phyloP scores from a whole-genome alignment of 2,888 invertebrate genomes.

The Orthosia cruda region DNA sequence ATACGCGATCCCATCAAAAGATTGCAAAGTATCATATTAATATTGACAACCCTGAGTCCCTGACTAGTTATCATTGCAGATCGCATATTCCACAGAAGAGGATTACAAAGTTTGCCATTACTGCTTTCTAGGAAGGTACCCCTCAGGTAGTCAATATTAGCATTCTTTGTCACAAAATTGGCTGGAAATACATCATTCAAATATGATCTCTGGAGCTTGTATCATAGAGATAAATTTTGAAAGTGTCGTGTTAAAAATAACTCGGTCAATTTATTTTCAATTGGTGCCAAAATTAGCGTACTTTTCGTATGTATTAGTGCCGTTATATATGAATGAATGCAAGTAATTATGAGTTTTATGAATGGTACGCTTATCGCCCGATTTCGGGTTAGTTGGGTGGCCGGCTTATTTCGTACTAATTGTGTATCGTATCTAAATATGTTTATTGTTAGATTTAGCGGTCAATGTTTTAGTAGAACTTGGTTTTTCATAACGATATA shows the following conservation, averaged over 20 bases:
- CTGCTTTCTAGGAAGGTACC: constrained; percentile 89
- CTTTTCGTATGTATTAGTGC: constrained; percentile 74
- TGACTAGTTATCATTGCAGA: constrained; percentile 85
- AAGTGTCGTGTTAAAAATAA: constrained; percentile 33
- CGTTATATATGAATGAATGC: constrained; percentile 80
- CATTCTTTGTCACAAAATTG: constrained; percentile 81
- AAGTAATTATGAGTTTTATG: constrained; percentile 75
- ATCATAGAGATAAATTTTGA: constrained; percentile 50
- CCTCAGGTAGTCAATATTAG: constrained; percentile 84
- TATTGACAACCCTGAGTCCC: constrained; percentile 85
- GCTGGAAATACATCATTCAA: constrained; percentile 46
- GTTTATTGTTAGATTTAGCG: constrained; percentile 21
- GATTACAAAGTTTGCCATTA: constrained; percentile 89
- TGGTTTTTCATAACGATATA: not conserved
- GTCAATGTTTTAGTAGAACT: not conserved
- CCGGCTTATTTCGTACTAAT: constrained; percentile 31
- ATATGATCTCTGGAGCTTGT: constrained; percentile 56
- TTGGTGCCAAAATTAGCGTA: constrained; percentile 78
- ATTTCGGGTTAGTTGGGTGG: constrained; percentile 55
- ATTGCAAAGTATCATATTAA: constrained; percentile 47
- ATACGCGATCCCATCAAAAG: constrained; percentile 22
- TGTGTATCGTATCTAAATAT: constrained; percentile 24
- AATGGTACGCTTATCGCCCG: constrained; percentile 69
- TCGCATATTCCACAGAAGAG: constrained; percentile 88
- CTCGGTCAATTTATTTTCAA: constrained; percentile 74